These are phyloP conservation scores for Eumerus sabulonum DNA, from an alignment of 2,888 invertebrate species.

Conservation along the genomic window DNA sequence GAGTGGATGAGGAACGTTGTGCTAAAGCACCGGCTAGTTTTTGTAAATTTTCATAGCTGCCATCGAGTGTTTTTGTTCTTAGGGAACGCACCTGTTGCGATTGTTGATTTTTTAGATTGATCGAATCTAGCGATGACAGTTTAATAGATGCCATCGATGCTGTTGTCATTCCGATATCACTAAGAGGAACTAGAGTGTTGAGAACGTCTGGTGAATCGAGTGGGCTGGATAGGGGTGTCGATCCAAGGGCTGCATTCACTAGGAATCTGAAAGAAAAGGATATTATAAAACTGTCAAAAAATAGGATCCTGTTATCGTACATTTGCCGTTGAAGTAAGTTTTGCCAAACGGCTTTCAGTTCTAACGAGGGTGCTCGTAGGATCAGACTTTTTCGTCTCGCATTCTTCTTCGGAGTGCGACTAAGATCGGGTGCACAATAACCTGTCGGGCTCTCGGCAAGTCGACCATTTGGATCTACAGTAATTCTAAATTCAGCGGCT, in stretches of 20 bases:
- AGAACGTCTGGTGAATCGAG: slow-evolving; percentile 88
- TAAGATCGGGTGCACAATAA: slow-evolving; percentile 85
- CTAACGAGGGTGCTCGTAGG: slow-evolving; percentile 89
- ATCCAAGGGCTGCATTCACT: slow-evolving; percentile 89
- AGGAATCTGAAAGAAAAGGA: slow-evolving; percentile 84
- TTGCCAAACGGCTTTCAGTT: slow-evolving; percentile 94
- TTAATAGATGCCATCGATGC: slow-evolving; percentile 78
- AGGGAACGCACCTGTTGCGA: slow-evolving; percentile 81
- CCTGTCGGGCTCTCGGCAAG: slow-evolving; percentile 87
- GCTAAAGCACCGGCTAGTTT: slow-evolving; percentile 76
- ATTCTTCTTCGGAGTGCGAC: slow-evolving; percentile 83
- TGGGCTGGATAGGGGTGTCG: slow-evolving; percentile 89
- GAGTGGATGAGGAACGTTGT: slow-evolving; percentile 65
- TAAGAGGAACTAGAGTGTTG: slow-evolving; percentile 78
- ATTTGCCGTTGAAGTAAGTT: slow-evolving; percentile 92
- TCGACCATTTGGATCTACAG: slow-evolving; percentile 83
- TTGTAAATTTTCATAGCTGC: slow-evolving; percentile 78
- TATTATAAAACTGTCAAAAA: background rate
- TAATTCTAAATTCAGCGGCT: slow-evolving; percentile 92
- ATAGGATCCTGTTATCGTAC: no score
- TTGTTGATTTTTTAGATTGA: slow-evolving; percentile 75
- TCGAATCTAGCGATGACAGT: slow-evolving; percentile 78
- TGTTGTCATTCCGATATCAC: slow-evolving; percentile 78
- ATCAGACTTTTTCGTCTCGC: slow-evolving; percentile 85
- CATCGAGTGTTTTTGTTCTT: slow-evolving; percentile 75